A percentile compares a stretch with the other conserved stretches of the same genome.
These are phyloP conservation scores for Antechinus stuartii DNA, from an alignment of 2,113 vertebrate genomes.

Conservation along the genomic window DNA sequence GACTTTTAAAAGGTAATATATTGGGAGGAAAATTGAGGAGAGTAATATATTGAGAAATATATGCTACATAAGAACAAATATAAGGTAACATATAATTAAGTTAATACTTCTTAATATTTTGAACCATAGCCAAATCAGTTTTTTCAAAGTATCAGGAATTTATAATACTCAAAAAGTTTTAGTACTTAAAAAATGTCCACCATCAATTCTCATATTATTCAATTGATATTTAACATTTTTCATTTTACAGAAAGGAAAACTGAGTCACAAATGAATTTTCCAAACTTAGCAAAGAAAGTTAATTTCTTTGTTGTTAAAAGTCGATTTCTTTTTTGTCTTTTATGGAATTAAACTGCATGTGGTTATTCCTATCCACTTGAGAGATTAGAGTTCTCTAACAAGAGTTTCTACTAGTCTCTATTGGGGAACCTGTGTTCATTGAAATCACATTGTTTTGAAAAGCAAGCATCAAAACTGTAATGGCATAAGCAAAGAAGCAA, in stretches of 20 bases:
- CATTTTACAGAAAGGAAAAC: background rate
- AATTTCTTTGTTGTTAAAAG: background rate
- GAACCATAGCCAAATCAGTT: background rate
- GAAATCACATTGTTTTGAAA: slow-evolving; percentile 38
- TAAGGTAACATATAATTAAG: background rate
- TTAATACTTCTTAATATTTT: slow-evolving; percentile 27
- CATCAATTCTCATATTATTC: background rate
- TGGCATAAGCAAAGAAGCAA: background rate
- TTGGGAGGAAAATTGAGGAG: background rate
- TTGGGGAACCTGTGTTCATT: background rate
- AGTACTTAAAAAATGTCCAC: background rate
- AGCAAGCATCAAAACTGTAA: background rate
- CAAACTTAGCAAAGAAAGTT: background rate
- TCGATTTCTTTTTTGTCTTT: background rate
- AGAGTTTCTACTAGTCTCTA: background rate
- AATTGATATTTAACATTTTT: background rate
- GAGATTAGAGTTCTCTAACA: background rate
- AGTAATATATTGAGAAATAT: background rate
- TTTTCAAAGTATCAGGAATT: background rate
- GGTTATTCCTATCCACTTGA: background rate
- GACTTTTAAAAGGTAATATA: background rate
- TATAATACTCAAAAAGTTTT: background rate
- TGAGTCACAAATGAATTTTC: background rate
- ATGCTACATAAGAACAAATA: background rate
- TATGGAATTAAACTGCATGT: background rate